A percentile compares a stretch with the other conserved stretches of the same genome.
phyloP scores from a whole-genome alignment of 2,888 invertebrate genomes.

The Trachelus iudaicus region DNA sequence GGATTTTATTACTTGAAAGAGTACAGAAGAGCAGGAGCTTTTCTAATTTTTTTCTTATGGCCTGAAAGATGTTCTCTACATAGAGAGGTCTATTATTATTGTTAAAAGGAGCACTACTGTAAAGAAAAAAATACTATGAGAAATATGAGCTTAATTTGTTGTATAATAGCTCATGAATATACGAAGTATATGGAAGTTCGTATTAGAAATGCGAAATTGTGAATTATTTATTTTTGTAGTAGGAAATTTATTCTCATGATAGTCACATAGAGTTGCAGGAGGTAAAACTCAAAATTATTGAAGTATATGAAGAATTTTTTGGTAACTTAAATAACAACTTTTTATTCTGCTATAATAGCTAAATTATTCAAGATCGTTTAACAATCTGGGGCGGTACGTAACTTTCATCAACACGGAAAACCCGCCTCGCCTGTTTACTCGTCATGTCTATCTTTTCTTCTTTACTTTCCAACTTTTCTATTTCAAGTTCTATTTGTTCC shows the following conservation, averaged over 20 bases:
- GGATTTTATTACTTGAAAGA: not conserved
- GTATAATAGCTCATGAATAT: not conserved
- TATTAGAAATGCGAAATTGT: not conserved
- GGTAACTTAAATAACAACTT: not conserved
- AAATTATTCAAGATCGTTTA: conserved; percentile 31
- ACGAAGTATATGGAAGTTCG: not conserved
- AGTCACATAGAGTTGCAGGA: too few relatives aligned
- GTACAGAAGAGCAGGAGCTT: not conserved
- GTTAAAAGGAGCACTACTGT: not conserved
- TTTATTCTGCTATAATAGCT: not conserved
- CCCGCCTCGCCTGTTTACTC: not conserved
- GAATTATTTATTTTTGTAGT: not conserved
- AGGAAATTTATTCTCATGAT: not conserved
- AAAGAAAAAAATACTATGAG: not conserved
- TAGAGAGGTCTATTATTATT: not conserved
- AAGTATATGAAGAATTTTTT: too few relatives aligned
- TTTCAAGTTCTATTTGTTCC: conserved; percentile 78
- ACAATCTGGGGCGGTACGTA: conserved; percentile 80
- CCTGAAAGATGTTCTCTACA: not conserved
- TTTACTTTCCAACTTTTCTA: conserved; percentile 65
- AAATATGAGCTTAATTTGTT: not conserved
- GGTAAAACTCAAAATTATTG: too few relatives aligned
- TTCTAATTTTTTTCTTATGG: not conserved
- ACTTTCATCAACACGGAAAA: conserved; percentile 69
- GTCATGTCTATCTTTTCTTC: conserved; percentile 41